Evolutionary conservation across 2,113 vertebrate genomes (phyloP), one percentile per base, ranked within the genome.

Genomic region (Picathartes gymnocephalus): DNA sequence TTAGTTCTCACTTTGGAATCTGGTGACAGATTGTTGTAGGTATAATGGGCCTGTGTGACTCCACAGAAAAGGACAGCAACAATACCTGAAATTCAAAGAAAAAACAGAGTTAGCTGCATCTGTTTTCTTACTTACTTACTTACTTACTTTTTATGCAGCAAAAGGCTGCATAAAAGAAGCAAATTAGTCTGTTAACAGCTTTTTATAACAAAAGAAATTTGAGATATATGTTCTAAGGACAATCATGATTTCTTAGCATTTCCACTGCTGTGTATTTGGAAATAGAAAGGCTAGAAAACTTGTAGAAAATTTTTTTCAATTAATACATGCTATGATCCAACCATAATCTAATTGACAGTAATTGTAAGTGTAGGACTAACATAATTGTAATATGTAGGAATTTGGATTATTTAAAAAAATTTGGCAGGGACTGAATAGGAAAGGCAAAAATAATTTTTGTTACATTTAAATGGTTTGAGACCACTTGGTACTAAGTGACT

Each of bases 11-110:
- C 90, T 96, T 97, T 98, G 96, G 97, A 98, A 90, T 98, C 98
- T 15, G 88, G 23, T 9, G 98, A 99, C 69, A 99, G 97, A 65
- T 99, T 99, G 96, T 98, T 98, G 96, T 98, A 97, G 47, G 98
- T 99, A 76, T 99, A 99, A 85, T 98, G 98, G 31, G 98, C 98
- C 88, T 99, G 98, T 18, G 98, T 98, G 81, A 99, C 97, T 93
- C 98, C 98, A 88, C 98, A 99, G 96, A 99, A 99, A 86, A 99
- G 97, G 86, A 99, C 98, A 28, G 98, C 98, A 54, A 99, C 98
- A 88, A 99, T 98, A 53, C 98, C 99, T 99, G 97, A 74, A 98
- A 98, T 94, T 68, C 39, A 97, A 96, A 92, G 71, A 50, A 80
- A 93, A 53, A 58, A 0, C 24, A 61, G 53, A 84, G 20, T 94